Evolutionary conservation across 1,140 invertebrate species (phyloP).

Genomic region (Nephotettix cincticeps): DNA sequence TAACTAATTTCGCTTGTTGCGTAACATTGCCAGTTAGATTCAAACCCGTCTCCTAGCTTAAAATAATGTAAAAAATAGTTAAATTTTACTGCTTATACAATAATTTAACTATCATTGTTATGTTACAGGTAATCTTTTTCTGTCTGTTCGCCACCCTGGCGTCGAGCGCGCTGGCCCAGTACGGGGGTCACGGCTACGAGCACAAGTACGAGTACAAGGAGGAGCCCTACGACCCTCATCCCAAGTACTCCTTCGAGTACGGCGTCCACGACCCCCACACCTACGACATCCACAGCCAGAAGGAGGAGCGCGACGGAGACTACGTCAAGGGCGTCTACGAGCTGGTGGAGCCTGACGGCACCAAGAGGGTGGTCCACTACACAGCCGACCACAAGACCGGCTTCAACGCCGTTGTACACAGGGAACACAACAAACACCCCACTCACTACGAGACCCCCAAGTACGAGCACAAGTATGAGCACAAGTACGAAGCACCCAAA

Average conservation of each 20-base stretch:
- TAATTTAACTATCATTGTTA: too few species aligned
- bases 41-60: too few species aligned
- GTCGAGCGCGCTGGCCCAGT: neutral
- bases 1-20: too few species aligned
- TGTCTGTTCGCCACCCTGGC: neutral
- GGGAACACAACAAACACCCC: conserved; percentile 11
- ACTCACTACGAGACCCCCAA: neutral
- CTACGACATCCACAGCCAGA: conserved; percentile 49
- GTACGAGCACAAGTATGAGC: neutral
- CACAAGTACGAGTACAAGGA: conserved; percentile 8
- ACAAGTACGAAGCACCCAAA: conserved; percentile 17
- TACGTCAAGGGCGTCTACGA: conserved; percentile 51
- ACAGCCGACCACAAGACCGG: conserved; percentile 70
- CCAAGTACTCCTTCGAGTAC: conserved; percentile 53
- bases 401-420: conserved; percentile 50
- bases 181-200: conserved; percentile 17
- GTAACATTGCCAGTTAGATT: too few species aligned
- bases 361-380: conserved; percentile 56
- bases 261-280: conserved; percentile 52
- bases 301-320: conserved; percentile 45
- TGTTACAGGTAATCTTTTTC: conserved; percentile 12
- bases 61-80: too few species aligned
- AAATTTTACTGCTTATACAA: too few species aligned
- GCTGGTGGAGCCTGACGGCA: conserved; percentile 45
- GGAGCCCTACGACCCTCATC: conserved; percentile 38